A percentile compares a stretch with the other conserved stretches of the same genome.
phyloP scores from a whole-genome alignment of 2,888 invertebrate species.

The Ophioninae sp. region DNA sequence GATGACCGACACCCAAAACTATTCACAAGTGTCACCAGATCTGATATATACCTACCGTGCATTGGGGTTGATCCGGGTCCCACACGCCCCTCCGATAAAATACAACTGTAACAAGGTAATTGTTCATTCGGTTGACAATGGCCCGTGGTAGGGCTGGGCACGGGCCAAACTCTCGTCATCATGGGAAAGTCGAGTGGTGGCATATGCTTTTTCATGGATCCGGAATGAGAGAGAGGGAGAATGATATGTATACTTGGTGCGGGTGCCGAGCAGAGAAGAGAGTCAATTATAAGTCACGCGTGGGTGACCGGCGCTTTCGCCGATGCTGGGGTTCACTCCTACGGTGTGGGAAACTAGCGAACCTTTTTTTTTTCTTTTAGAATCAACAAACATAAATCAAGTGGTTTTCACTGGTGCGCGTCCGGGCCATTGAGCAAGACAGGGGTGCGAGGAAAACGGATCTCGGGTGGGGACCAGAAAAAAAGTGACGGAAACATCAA shows the following conservation, averaged over 20 bases:
- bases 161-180: slow-evolving; percentile 58
- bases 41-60: slow-evolving; percentile 19
- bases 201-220: slow-evolving; percentile 69
- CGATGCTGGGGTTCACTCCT: slow-evolving; percentile 33
- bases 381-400: slow-evolving; percentile 78
- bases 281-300: slow-evolving; percentile 71
- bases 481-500: slow-evolving; percentile 5
- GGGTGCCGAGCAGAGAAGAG: slow-evolving; percentile 16
- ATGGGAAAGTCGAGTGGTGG: slow-evolving; percentile 74
- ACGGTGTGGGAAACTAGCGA: slow-evolving; percentile 75
- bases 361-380: slow-evolving; percentile 66
- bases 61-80: slow-evolving; percentile 41
- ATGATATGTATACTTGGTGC: background rate
- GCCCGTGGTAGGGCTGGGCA: slow-evolving; percentile 6
- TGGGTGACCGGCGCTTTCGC: slow-evolving; percentile 33
- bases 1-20: background rate
- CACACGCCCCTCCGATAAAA: slow-evolving; percentile 59
- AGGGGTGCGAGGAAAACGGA: slow-evolving; percentile 26
- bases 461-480: slow-evolving; percentile 22
- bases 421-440: slow-evolving; percentile 32
- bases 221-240: slow-evolving; percentile 31
- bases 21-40: slow-evolving; percentile 9
- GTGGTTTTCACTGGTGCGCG: slow-evolving; percentile 60
- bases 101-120: slow-evolving; percentile 46
- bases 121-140: slow-evolving; percentile 47